Percentiles rank a stretch among this genome's conserved stretches.
phyloP scores from a whole-genome alignment of 2,113 vertebrate genomes.

The Embiotoca jacksoni region DNA sequence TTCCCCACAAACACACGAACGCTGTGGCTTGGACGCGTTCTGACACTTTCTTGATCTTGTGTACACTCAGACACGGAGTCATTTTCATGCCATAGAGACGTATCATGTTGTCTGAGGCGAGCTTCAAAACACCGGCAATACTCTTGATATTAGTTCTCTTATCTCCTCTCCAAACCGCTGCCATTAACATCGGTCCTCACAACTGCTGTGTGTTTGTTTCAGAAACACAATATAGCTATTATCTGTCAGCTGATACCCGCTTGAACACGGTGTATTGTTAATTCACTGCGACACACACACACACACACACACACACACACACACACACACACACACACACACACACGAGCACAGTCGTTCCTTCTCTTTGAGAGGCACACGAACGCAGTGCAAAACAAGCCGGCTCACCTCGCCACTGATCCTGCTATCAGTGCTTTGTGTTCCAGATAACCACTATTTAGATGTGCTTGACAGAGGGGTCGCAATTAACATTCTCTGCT shows the following conservation, averaged over 20 bases:
- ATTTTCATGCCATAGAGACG: conserved; percentile 70
- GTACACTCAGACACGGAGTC: conserved; percentile 46
- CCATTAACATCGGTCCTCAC: conserved; percentile 69
- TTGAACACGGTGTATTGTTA: conserved; percentile 73
- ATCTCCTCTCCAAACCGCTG: conserved; percentile 79
- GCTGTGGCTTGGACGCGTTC: conserved; percentile 14
- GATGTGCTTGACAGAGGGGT: conserved; percentile 54
- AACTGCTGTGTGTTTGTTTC: conserved; percentile 66
- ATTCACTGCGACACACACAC: conserved; percentile 60
- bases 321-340: conserved; percentile 51
- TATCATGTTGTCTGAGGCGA: conserved; percentile 62
- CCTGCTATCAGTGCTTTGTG: conserved; percentile 59
- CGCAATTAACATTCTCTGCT: conserved; percentile 63
- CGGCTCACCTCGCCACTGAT: conserved; percentile 58
- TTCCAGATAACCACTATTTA: conserved; percentile 64
- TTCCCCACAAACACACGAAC: conserved; percentile 23
- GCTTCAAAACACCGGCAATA: conserved; percentile 66
- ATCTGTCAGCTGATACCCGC: conserved; percentile 77
- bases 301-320: conserved; percentile 48
- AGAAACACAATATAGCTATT: conserved; percentile 82
- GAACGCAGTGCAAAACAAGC: conserved; percentile 59
- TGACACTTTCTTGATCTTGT: conserved; percentile 45
- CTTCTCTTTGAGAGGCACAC: conserved; percentile 54
- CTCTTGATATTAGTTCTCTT: conserved; percentile 68
- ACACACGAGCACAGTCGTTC: conserved; percentile 54